Conservation (phyloP, 1,140 invertebrate species). For the Brachionus rubens region DNA sequence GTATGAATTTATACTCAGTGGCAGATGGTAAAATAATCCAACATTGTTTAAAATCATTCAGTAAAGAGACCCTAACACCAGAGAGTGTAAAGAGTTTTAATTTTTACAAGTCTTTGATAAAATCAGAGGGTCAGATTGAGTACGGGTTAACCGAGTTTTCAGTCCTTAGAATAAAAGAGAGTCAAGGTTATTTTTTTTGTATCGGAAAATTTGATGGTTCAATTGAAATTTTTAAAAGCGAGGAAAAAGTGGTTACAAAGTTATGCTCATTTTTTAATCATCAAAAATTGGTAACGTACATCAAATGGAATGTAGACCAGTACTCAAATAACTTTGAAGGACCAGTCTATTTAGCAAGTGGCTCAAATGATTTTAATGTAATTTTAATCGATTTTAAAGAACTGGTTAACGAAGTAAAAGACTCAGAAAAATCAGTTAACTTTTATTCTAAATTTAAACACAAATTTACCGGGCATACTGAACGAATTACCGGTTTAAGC, state of each 20-base stretch:
- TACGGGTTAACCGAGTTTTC: conserved; percentile 34
- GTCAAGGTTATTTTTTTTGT: neutral
- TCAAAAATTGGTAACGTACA: conserved; percentile 36
- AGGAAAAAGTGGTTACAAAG: neutral
- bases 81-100: neutral
- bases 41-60: neutral
- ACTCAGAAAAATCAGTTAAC: neutral
- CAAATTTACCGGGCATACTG: conserved; percentile 24
- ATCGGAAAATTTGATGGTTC: conserved; percentile 44
- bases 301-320: conserved; percentile 9
- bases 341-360: conserved; percentile 8
- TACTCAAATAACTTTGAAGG: neutral
- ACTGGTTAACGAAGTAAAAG: neutral
- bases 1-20: conserved; percentile 13
- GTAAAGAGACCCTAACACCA: neutral
- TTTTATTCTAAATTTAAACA: conserved; percentile 4
- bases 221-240: conserved; percentile 19
- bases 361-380: conserved; percentile 42
- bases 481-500: conserved; percentile 8
- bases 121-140: neutral
- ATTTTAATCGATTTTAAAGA: conserved; percentile 7
- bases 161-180: conserved; percentile 15
- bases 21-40: conserved; percentile 40
- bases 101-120: neutral
- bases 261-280: conserved; percentile 39